Evolutionary conservation across 2,797 vertebrate genomes (phyloP).

Genomic region (Lacerta bilineata): DNA sequence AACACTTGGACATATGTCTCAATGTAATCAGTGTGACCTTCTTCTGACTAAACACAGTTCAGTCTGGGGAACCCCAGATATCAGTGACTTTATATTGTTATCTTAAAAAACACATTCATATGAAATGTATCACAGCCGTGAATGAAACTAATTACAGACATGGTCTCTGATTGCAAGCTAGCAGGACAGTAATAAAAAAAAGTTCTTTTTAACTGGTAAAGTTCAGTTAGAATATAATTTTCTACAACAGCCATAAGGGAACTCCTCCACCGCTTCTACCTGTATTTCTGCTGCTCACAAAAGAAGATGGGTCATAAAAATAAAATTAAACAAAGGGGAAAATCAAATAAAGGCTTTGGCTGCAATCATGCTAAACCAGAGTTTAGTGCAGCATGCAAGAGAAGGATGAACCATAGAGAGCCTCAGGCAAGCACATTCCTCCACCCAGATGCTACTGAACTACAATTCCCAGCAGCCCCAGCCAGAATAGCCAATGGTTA

Average conservation of each 20-base stretch:
- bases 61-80: not conserved
- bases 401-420: too few species aligned
- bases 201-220: not conserved
- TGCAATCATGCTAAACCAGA: too few species aligned
- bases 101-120: not conserved
- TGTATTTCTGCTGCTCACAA: not conserved
- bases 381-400: too few species aligned
- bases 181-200: not conserved
- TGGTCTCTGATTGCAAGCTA: conserved; percentile 8
- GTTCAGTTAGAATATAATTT: not conserved
- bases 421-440: too few species aligned
- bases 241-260: not conserved
- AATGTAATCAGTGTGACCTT: not conserved
- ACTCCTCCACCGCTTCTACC: not conserved
- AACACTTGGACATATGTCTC: not conserved
- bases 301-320: not conserved
- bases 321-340: not conserved
- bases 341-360: too few species aligned
- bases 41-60: not conserved
- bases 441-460: too few species aligned
- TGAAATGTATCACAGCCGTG: not conserved
- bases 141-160: conserved; percentile 5
- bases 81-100: conserved; percentile 1
- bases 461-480: too few species aligned
- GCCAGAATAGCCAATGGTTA: too few species aligned